Evolutionary conservation across 1,140 invertebrate species (phyloP).

Genomic region (Drosophila nannoptera): DNA sequence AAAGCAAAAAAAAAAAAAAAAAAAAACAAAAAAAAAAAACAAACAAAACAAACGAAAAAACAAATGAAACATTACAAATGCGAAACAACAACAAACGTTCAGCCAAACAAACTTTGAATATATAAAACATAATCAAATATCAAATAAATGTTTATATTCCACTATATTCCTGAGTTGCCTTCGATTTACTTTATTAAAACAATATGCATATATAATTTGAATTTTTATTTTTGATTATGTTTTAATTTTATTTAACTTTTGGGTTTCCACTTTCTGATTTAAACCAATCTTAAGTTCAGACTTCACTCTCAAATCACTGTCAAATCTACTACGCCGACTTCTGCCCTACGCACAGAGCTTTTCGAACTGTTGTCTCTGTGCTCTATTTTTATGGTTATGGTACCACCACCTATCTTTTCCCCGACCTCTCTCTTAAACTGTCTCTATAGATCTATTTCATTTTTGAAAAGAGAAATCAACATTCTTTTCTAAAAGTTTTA

Average conservation of each 20-base stretch:
- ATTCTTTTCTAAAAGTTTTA: not conserved
- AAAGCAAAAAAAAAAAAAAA: conserved; percentile 38
- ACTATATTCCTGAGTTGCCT: conserved; percentile 34
- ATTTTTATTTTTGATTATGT: conserved; percentile 24
- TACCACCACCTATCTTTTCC: conserved; percentile 7
- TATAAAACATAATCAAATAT: conserved; percentile 37
- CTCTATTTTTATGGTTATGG: conserved; percentile 33
- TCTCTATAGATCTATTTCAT: conserved; percentile 16
- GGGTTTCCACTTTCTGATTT: conserved; percentile 5
- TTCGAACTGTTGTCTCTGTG: conserved; percentile 16
- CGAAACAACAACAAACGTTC: conserved; percentile 29
- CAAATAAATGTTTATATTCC: conserved; percentile 45
- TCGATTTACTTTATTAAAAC: conserved; percentile 20
- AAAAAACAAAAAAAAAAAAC: conserved; percentile 20
- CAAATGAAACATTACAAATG: conserved; percentile 12
- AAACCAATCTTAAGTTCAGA: conserved; percentile 19
- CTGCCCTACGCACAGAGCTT: conserved; percentile 15
- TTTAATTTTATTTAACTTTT: conserved; percentile 8
- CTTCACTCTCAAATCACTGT: conserved; percentile 36
- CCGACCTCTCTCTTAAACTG: not conserved
- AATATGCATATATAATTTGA: conserved; percentile 3
- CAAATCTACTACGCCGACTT: conserved; percentile 25
- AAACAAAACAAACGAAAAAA: conserved; percentile 21
- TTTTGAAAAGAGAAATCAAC: not conserved
- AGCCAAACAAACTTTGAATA: conserved; percentile 47